A percentile compares a stretch with the other conserved stretches of the same genome.
Conservation (phyloP, 2,797 vertebrate genomes). For the Monodelphis domestica region DNA sequence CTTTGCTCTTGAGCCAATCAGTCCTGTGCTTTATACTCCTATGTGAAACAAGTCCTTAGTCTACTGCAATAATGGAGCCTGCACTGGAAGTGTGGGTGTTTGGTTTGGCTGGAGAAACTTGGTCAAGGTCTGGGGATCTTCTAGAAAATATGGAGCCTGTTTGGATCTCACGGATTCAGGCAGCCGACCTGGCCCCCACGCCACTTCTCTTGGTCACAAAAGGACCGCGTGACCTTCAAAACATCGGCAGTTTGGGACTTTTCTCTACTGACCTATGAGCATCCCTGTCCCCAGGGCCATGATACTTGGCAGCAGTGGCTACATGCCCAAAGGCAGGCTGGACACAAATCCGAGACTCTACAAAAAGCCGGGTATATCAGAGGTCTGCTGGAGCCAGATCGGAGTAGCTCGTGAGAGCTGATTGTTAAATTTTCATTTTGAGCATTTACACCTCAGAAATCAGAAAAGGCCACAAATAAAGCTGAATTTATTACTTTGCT, state of each 20-base stretch:
- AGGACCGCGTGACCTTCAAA: not conserved
- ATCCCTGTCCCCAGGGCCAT: not conserved
- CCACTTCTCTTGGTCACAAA: not conserved
- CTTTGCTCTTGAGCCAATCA: not conserved
- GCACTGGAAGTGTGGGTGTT: not conserved
- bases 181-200: not conserved
- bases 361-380: not conserved
- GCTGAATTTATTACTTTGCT: too few species aligned
- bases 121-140: not conserved
- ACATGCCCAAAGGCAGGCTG: not conserved
- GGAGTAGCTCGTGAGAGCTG: not conserved
- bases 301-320: not conserved
- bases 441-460: too few species aligned
- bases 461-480: too few species aligned
- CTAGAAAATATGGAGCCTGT: not conserved
- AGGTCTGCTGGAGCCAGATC: not conserved
- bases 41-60: not conserved
- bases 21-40: not conserved
- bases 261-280: not conserved
- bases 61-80: not conserved
- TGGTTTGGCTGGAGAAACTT: not conserved
- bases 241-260: not conserved
- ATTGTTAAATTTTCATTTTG: too few species aligned
- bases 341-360: not conserved
- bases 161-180: not conserved